Evolutionary conservation across 2,113 vertebrate species (phyloP).

Genomic region (Odontesthes bonariensis): DNA sequence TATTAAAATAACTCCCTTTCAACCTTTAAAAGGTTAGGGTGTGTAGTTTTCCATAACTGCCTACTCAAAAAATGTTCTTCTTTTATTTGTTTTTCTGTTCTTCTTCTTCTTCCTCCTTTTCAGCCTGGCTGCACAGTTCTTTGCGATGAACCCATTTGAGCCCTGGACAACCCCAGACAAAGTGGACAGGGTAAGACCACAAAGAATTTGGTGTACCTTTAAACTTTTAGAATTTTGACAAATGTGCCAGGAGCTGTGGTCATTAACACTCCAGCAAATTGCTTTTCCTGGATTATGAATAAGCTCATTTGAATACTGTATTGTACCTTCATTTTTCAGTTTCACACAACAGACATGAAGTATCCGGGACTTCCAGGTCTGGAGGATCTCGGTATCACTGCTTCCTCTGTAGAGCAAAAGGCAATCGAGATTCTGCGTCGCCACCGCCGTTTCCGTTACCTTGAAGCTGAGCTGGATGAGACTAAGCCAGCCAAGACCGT

Average conservation of each 20-base stretch:
- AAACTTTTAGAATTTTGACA: neutral
- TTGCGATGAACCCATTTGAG: constrained; percentile 90
- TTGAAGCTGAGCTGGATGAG: constrained; percentile 87
- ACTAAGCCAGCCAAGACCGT: constrained; percentile 88
- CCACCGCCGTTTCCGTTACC: constrained; percentile 90
- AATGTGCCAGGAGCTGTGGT: neutral
- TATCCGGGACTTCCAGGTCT: constrained; percentile 90
- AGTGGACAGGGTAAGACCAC: constrained; percentile 87
- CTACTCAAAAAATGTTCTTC: too few relatives aligned
- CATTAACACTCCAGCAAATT: neutral
- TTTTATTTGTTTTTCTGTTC: too few relatives aligned
- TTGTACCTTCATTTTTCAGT: constrained; percentile 72
- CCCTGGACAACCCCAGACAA: constrained; percentile 93
- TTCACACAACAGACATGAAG: constrained; percentile 90
- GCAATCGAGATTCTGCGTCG: constrained; percentile 93
- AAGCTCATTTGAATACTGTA: neutral
- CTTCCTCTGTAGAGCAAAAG: constrained; percentile 87
- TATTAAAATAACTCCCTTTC: too few relatives aligned
- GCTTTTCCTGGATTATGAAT: neutral
- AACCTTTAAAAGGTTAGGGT: too few relatives aligned
- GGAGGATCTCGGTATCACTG: constrained; percentile 89
- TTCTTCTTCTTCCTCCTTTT: constrained; percentile 25
- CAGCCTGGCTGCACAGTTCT: constrained; percentile 86
- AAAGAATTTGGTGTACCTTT: neutral
- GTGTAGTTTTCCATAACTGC: too few relatives aligned